Conservation (phyloP, 2,888 invertebrate species). For the Leptura quadrifasciata region DNA sequence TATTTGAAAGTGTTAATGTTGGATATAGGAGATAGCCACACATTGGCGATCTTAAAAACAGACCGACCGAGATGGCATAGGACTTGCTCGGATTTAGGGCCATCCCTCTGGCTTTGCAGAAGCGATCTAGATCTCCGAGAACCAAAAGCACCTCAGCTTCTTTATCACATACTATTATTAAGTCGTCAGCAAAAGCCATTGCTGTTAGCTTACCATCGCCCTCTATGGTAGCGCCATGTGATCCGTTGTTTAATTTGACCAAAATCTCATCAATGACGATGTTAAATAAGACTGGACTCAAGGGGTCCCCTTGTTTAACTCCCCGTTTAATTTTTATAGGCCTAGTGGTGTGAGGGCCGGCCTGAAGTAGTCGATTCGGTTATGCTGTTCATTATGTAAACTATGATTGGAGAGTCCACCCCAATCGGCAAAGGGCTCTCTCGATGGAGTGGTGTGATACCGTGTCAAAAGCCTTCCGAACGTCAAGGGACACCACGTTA, state of each 20-base stretch:
- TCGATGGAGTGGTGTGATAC: neutral
- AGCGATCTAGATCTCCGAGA: conserved; percentile 23
- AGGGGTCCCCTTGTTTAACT: conserved; percentile 70
- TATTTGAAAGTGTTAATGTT: neutral
- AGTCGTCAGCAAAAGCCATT: conserved; percentile 57
- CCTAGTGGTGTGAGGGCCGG: neutral
- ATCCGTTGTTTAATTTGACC: neutral
- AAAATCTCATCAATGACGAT: conserved; percentile 62
- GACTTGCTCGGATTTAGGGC: conserved; percentile 52
- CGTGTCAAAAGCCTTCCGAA: neutral
- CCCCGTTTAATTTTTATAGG: conserved; percentile 60
- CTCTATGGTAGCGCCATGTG: too few species aligned
- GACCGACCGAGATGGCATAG: conserved; percentile 24
- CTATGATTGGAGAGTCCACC: too few species aligned
- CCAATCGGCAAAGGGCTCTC: neutral
- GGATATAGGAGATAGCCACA: neutral
- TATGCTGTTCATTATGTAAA: too few species aligned
- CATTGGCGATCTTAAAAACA: too few species aligned
- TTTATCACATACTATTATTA: conserved; percentile 46
- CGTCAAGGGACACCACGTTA: neutral
- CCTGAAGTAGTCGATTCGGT: neutral
- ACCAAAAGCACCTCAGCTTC: conserved; percentile 31
- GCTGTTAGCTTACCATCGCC: neutral
- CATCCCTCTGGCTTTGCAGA: conserved; percentile 49
- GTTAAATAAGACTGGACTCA: conserved; percentile 64